Conservation (phyloP, 2,113 vertebrate genomes). For the Danio rerio region GRCz12tu NC_133182.1:65278501-65279000, state of each 20-base stretch:
- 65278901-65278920: not conserved
- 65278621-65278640: slow-evolving; percentile 23
- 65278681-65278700: slow-evolving; percentile 20
- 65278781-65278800: slow-evolving; percentile 4
- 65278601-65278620: slow-evolving; percentile 4
- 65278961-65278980: not conserved
- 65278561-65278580: not conserved
- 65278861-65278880: not conserved
- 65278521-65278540: too few relatives aligned
- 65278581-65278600: not conserved
- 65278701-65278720: slow-evolving; percentile 14
- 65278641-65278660: slow-evolving; percentile 18
- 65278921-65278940: not conserved
- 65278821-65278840: not conserved
- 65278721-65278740: slow-evolving; percentile 41
- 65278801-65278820: slow-evolving; percentile 3
- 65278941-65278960: not conserved
- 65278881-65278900: not conserved
- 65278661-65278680: slow-evolving; percentile 14
- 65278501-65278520: too few relatives aligned
- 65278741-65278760: slow-evolving; percentile 30
- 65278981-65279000: slow-evolving; percentile 71
- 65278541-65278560: not conserved
- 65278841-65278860: not conserved
- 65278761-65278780: slow-evolving; percentile 30